Evolutionary conservation across 1,140 invertebrate species (phyloP).

Genomic region (Onthophagus taurus): DNA sequence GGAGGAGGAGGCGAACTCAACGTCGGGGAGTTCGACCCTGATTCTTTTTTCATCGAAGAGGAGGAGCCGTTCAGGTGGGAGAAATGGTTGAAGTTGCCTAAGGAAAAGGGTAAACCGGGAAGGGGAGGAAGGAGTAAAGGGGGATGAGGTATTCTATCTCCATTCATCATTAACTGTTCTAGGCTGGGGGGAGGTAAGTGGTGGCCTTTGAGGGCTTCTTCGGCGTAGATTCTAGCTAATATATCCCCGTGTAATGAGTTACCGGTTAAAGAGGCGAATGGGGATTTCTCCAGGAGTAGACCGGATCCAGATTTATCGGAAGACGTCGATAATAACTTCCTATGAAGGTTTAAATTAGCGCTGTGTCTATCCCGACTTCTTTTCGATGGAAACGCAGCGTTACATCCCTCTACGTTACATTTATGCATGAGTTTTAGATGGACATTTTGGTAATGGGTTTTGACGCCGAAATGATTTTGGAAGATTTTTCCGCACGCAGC

Average conservation of each 20-base stretch:
- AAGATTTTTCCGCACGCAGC: constrained; percentile 88
- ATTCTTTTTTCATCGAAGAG: constrained; percentile 29
- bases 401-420: constrained; percentile 93
- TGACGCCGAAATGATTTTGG: constrained; percentile 90
- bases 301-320: constrained; percentile 37
- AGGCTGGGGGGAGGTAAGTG: constrained; percentile 34
- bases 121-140: constrained; percentile 42
- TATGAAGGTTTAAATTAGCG: constrained; percentile 83
- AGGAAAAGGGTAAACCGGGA: constrained; percentile 34
- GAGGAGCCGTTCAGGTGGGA: constrained; percentile 32
- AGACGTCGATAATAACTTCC: constrained; percentile 74
- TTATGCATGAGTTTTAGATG: constrained; percentile 94
- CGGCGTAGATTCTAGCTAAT: constrained; percentile 69
- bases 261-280: constrained; percentile 40
- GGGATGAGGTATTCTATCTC: constrained; percentile 39
- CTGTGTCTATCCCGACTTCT: constrained; percentile 86
- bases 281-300: constrained; percentile 36
- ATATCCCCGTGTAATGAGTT: constrained; percentile 64
- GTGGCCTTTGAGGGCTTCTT: constrained; percentile 43
- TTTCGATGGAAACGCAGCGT: constrained; percentile 92
- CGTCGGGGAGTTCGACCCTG: constrained; percentile 38
- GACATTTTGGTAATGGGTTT: constrained; percentile 92
- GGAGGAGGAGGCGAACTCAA: constrained; percentile 28
- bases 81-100: constrained; percentile 40
- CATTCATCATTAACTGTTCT: constrained; percentile 36